Evolutionary conservation across 2,888 invertebrate species (phyloP).

Genomic region (Chaitophorus viminalis): DNA sequence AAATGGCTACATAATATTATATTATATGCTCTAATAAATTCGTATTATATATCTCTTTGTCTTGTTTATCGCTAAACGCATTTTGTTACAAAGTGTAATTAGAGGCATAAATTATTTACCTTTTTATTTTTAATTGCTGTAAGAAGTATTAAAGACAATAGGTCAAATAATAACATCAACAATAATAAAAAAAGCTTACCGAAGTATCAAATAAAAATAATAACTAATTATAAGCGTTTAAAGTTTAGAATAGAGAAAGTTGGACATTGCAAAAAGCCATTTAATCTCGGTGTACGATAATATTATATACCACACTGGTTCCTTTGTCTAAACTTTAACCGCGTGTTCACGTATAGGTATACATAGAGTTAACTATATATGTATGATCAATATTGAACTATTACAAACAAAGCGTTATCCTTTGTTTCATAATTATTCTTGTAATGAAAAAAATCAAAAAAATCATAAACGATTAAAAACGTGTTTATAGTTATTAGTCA

Average conservation of each 20-base stretch:
- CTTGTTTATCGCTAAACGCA: background rate
- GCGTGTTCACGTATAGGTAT: background rate
- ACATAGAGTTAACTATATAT: background rate
- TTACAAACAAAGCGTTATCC: no score
- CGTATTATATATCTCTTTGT: background rate
- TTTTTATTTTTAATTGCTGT: background rate
- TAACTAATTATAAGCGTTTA: background rate
- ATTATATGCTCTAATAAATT: background rate
- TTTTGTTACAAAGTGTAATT: background rate
- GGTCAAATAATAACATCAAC: background rate
- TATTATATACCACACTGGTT: background rate
- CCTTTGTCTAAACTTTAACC: conserved; percentile 13
- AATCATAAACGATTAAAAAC: no score
- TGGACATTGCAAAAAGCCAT: background rate
- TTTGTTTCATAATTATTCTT: no score
- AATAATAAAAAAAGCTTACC: background rate
- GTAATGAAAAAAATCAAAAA: no score
- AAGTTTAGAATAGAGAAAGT: conserved; percentile 4
- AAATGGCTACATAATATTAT: background rate
- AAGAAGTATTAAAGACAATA: background rate
- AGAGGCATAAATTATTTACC: background rate
- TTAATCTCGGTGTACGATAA: background rate
- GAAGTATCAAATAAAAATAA: background rate
- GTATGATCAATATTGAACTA: conserved; percentile 2
- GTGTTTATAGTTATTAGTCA: no score